Conservation (phyloP, 2,888 invertebrate genomes). For the Ischnura elegans region DNA sequence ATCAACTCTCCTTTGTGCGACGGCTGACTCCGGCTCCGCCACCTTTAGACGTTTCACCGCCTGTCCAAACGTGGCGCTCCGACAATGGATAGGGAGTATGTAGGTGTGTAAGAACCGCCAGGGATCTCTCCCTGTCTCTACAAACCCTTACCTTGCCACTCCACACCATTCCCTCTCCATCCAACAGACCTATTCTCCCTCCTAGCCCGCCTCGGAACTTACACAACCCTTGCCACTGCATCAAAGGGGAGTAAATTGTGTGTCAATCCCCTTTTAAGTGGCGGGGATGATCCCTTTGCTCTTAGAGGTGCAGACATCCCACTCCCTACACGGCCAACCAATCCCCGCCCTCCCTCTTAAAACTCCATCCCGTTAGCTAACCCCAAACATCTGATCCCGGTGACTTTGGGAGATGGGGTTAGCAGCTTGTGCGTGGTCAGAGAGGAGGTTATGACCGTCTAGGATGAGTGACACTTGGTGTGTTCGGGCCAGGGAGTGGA, state of each 20-base stretch:
- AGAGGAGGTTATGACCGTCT: not conserved
- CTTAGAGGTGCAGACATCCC: no score
- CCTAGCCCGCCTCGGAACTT: not conserved
- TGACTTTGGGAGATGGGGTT: not conserved
- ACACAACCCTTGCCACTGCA: not conserved
- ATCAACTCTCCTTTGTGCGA: not conserved
- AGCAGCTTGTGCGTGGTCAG: not conserved
- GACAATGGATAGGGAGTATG: not conserved
- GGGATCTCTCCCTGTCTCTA: not conserved
- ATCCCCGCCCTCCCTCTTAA: not conserved
- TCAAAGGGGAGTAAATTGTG: conserved; percentile 43
- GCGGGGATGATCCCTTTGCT: not conserved
- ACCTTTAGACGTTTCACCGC: conserved; percentile 22
- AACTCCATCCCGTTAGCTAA: not conserved
- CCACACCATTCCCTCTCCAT: not conserved
- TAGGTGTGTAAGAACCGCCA: conserved; percentile 20
- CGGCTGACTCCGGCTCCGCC: not conserved
- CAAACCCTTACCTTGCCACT: not conserved
- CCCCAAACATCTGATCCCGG: not conserved
- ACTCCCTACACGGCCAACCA: not conserved
- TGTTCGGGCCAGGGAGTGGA: no score
- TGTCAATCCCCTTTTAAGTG: conserved; percentile 42
- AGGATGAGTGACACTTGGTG: not conserved
- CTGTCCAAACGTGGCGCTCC: conserved; percentile 22
- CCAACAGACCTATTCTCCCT: no score